These are phyloP conservation scores for Molossus alvarezi DNA, from an alignment of 2,797 vertebrate species.

Conservation along the genomic window DNA sequence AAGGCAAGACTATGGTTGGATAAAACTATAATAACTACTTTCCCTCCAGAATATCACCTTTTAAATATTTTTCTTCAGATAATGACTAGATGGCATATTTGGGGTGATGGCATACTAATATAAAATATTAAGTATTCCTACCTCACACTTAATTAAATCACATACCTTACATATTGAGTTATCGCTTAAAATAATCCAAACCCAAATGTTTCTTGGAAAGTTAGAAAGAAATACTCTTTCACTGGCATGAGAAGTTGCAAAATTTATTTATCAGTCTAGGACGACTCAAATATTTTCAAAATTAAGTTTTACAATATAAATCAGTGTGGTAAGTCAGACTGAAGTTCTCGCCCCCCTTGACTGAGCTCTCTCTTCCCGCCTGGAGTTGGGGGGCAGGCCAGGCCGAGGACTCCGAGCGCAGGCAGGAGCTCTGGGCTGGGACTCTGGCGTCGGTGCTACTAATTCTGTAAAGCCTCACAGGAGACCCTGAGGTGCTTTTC, in stretches of 20 bases:
- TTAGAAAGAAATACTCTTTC: background rate
- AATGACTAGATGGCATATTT: background rate
- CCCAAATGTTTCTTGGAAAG: slow-evolving; percentile 49
- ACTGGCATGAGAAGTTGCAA: slow-evolving; percentile 20
- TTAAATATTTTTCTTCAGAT: background rate
- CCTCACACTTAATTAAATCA: background rate
- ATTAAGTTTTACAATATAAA: slow-evolving; percentile 60
- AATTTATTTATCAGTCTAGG: background rate
- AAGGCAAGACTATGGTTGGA: background rate
- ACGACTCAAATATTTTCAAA: slow-evolving; percentile 47
- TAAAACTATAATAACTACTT: background rate
- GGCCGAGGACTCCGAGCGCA: background rate
- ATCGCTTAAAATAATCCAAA: slow-evolving; percentile 49
- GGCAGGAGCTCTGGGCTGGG: background rate
- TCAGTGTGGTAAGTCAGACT: background rate
- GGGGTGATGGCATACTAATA: background rate
- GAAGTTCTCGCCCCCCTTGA: background rate
- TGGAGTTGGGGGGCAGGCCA: background rate
- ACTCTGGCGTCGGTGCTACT: background rate
- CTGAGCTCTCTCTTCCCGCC: background rate
- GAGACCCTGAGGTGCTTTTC: background rate
- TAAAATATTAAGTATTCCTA: slow-evolving; percentile 22
- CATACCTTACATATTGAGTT: background rate
- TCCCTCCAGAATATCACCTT: background rate
- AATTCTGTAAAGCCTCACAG: background rate